These are phyloP conservation scores for Morpho deidamia DNA, from an alignment of 2,888 invertebrate species.

Conservation along the genomic window DNA sequence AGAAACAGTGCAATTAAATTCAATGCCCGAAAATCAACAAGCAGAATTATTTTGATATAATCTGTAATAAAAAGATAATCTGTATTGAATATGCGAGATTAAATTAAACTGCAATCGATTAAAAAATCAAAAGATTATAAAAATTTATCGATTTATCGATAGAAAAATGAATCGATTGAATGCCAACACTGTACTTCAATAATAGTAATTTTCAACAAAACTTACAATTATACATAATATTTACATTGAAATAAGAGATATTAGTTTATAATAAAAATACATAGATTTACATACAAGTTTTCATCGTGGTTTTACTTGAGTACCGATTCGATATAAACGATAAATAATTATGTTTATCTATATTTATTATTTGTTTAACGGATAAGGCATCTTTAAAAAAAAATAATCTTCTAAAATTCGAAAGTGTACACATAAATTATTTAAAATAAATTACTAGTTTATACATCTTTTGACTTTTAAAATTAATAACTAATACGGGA, in stretches of 20 bases:
- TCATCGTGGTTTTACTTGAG: no score
- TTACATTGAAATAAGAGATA: neutral
- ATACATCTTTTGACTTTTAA: neutral
- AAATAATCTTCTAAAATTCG: constrained; percentile 7
- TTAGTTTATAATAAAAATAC: neutral
- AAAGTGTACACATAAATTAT: constrained; percentile 23
- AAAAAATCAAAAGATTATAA: neutral
- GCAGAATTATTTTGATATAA: no score
- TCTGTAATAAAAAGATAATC: no score
- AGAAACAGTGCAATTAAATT: no score
- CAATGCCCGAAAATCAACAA: no score
- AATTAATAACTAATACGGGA: no score
- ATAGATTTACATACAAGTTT: no score
- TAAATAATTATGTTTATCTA: no score
- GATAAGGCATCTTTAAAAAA: neutral
- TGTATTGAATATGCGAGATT: no score
- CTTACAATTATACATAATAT: constrained; percentile 1
- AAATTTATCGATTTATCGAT: neutral
- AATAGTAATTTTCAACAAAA: constrained; percentile 18
- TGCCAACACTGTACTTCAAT: neutral
- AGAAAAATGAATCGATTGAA: neutral
- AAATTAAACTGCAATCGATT: no score
- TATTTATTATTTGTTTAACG: no score
- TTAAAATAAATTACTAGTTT: constrained; percentile 20
- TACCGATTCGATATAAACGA: no score